Evolutionary conservation across 2,113 vertebrate genomes (phyloP).

Genomic region (Calyptommatus sinebrachiatus): DNA sequence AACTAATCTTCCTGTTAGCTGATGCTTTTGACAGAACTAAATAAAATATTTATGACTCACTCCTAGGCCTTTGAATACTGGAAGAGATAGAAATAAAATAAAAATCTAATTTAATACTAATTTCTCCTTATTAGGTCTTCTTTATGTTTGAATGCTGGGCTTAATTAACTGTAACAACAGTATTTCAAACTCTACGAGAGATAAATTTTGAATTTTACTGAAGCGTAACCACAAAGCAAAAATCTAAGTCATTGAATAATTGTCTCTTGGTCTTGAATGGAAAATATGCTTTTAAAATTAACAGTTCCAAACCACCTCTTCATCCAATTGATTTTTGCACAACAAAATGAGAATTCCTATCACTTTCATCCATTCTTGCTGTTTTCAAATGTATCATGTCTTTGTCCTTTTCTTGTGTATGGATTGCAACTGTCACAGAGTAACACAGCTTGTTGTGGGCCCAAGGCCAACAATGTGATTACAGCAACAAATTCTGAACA

Average conservation of each 20-base stretch:
- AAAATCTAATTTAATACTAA: no score
- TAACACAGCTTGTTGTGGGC: conserved; percentile 74
- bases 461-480: conserved; percentile 71
- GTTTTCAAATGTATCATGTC: conserved; percentile 68
- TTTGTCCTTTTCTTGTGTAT: conserved; percentile 71
- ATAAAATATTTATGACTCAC: no score
- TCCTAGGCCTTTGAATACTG: no score
- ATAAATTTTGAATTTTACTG: conserved; percentile 19
- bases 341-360: conserved; percentile 29
- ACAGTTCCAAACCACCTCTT: conserved; percentile 41
- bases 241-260: not conserved
- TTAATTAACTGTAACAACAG: not conserved
- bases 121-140: no score
- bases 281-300: conserved; percentile 35
- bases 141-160: not conserved
- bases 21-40: no score
- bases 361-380: conserved; percentile 43
- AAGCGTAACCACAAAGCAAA: not conserved
- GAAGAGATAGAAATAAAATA: no score
- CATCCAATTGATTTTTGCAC: conserved; percentile 44
- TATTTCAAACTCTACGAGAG: conserved; percentile 13
- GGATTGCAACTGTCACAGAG: conserved; percentile 78
- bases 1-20: no score
- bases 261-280: conserved; percentile 7
- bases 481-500: conserved; percentile 72